These are phyloP conservation scores for Cyprinodon variegatus DNA, from an alignment of 2,113 vertebrate genomes.

Conservation along the genomic window DNA sequence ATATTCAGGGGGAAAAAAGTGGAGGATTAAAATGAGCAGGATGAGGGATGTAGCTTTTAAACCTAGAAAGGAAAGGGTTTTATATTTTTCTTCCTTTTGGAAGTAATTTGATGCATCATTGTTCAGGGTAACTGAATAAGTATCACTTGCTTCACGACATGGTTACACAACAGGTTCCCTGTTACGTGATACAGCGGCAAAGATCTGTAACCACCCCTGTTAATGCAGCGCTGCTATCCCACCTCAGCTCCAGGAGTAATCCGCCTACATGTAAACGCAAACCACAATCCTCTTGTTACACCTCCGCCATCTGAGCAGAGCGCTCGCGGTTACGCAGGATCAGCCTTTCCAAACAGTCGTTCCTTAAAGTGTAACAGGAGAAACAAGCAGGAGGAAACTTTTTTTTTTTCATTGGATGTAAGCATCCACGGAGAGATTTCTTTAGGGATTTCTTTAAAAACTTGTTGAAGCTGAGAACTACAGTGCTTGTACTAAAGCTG, in stretches of 20 bases:
- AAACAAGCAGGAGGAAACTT: background rate
- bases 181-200: background rate
- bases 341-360: background rate
- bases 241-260: slow-evolving; percentile 15
- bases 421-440: background rate
- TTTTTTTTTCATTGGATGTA: background rate
- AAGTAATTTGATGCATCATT: background rate
- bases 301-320: background rate
- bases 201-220: background rate
- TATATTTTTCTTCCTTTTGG: background rate
- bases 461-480: background rate
- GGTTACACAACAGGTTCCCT: background rate
- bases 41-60: too few species aligned
- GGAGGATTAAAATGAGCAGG: background rate
- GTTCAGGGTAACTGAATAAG: background rate
- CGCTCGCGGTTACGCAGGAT: background rate
- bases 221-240: slow-evolving; percentile 17
- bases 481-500: background rate
- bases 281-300: slow-evolving; percentile 16
- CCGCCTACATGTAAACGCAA: background rate
- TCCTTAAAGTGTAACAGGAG: background rate
- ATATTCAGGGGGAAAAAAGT: background rate
- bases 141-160: background rate
- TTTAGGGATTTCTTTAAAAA: background rate
- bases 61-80: background rate